Conservation (phyloP, 2,888 invertebrate species). For the Abscondita cerata region DNA sequence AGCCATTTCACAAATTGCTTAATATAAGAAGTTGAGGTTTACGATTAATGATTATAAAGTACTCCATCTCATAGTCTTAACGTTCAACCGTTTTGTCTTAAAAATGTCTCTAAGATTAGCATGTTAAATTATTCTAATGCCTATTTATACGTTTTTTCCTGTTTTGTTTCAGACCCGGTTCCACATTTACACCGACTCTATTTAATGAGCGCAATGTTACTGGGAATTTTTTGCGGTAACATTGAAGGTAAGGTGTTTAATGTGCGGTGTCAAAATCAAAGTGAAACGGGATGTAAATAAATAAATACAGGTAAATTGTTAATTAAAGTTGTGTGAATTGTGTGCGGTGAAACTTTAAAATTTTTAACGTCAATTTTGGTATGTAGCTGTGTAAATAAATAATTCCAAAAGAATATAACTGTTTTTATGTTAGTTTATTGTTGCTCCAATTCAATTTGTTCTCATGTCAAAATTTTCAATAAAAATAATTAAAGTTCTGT, state of each 20-base stretch:
- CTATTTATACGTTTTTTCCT: slow-evolving; percentile 15
- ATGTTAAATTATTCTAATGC: slow-evolving; percentile 20
- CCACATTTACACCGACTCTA: slow-evolving; percentile 24
- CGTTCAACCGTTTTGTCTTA: slow-evolving; percentile 27
- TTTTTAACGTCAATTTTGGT: slow-evolving; percentile 4
- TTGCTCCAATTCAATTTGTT: too few species aligned
- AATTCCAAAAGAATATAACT: background rate
- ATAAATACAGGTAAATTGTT: background rate
- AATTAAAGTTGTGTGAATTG: too few species aligned
- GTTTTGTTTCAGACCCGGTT: slow-evolving; percentile 28
- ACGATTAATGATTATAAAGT: slow-evolving; percentile 26
- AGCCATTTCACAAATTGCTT: background rate
- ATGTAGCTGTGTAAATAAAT: slow-evolving; percentile 1
- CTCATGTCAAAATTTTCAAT: slow-evolving; percentile 1
- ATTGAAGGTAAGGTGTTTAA: slow-evolving; percentile 27
- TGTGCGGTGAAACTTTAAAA: too few species aligned
- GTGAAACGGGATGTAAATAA: background rate
- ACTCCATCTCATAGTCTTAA: slow-evolving; percentile 24
- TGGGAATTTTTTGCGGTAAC: slow-evolving; percentile 26
- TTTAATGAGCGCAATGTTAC: slow-evolving; percentile 26
- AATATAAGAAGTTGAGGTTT: background rate
- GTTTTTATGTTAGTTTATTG: slow-evolving; percentile 2
- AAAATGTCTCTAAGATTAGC: slow-evolving; percentile 29
- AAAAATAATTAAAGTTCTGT: slow-evolving; percentile 6
- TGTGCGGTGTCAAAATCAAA: slow-evolving; percentile 17